Evolutionary conservation across 2,888 invertebrate genomes (phyloP), one percentile per base, ranked within the genome.

Genomic region (Erannis defoliaria): DNA sequence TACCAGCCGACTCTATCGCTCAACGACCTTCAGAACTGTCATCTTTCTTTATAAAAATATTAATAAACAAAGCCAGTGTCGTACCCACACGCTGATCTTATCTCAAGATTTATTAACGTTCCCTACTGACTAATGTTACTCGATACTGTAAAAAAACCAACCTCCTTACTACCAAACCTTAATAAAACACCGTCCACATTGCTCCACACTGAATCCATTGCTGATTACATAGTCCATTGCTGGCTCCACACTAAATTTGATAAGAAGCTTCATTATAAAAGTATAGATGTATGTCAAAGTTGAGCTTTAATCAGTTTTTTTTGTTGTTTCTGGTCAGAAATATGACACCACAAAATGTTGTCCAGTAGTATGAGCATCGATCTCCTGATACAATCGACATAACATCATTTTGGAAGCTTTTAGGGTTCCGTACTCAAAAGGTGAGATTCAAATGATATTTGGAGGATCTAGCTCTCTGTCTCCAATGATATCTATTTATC

Each of bases 71-170:
- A 74, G 62, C 14, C 73, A 66, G 70, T 68, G 75, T 65, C 53
- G 55, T 71, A 69, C 66, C 67, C 68, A 71, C 74, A 70, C 70
- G 71, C 72, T 66, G 80, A 81, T 81, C 70, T 71, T 81, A 81
- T 81, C 80, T 51, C 55, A 64, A 75, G 81, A 81, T 81, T 73
- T 77, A 81, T 76, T 67, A 70, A 68, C 73, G 71, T 72, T 73
- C 69, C 71, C 64, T 70, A 66, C 76, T 77, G 78, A 80, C 78
- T 74, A 78, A 80, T 80, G 80, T 74, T 72, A 19, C 55, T 68
- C 57, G 46, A 60, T 49, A 53, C 35, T 46, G 55, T 53, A 49
- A 65, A 64, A 62, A 67, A 64, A 55, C 43, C 14, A 55, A 43
- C 43, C 38, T 54, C 40, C 46, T 23, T 45, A 55, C 51, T 23